Evolutionary conservation across 2,888 invertebrate genomes (phyloP), one percentile per base, ranked within the genome.

Genomic region (Cantharis flavilabris): DNA sequence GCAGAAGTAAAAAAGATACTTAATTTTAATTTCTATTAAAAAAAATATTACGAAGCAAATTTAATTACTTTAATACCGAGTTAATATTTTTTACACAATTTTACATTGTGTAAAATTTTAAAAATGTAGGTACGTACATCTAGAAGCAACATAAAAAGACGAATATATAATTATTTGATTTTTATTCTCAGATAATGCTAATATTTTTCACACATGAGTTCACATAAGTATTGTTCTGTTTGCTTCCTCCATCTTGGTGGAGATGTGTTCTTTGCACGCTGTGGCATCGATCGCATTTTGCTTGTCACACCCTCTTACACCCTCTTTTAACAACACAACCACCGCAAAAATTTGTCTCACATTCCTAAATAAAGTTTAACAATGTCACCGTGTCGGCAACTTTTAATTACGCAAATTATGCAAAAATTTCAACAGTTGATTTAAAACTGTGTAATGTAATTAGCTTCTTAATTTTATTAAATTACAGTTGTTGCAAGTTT

Each of bases 241-340:
- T 86, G 86, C 86, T 86, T 86, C 86, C 86, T 86, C 86, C 86
- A 86, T 86, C 86, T 86, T 86, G 86, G 85, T 80, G 79, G 85
- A 85, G 86, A 86, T 86, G 85, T 85, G 85, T 86, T 85, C 84
- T 83, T 84, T 83, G 84, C 83, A 83, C 85, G 84, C 84, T 84
- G 83, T 83, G 78, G 83, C 84, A 86, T 86, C 86, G 85, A 86
- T 86, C 86, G 84, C 79, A 74, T 76, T 76, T 77, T 63, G 72
- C 76, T 76, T 70, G 78, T 76, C 75, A 73, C 73, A 73, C 80
- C 77, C 79, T 73, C 78, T 72, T 76, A 78, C 80, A 80, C 81
- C 81, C 81, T 78, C 77, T 78, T 77, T 75, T 76, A 79, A 78
- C 77, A 79, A 79, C 77, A 75, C 81, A 81, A 81, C 62, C 77